phyloP scores from a whole-genome alignment of 2,113 vertebrate species.

The Halichoerus grypus region DNA sequence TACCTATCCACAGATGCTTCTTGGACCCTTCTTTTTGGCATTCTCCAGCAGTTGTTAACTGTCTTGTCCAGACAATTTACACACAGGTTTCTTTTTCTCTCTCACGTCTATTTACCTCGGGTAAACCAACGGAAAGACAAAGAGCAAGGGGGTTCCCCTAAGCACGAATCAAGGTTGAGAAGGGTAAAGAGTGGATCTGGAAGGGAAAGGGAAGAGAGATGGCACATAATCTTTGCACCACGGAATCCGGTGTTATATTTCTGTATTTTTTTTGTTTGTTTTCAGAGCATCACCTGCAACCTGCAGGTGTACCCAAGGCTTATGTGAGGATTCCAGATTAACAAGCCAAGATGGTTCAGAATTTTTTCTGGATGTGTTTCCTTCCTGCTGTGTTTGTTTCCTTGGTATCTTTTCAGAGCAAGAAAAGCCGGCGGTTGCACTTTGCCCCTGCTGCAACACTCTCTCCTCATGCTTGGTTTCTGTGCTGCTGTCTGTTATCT shows the following conservation, averaged over 20 bases:
- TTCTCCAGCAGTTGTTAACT: background rate
- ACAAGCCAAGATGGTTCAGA: background rate
- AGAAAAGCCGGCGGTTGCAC: conserved; percentile 23
- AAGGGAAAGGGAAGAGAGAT: background rate
- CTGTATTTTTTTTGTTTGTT: background rate
- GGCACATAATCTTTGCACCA: background rate
- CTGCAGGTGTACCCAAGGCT: background rate
- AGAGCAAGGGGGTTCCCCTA: background rate
- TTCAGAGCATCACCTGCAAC: background rate
- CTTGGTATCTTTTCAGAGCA: conserved; percentile 38
- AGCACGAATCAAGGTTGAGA: conserved; percentile 12
- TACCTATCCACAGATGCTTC: background rate
- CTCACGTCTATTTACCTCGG: background rate
- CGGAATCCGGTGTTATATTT: conserved; percentile 33
- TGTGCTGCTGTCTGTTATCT: conserved; percentile 34
- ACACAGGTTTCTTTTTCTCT: background rate
- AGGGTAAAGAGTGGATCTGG: background rate
- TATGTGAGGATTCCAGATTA: conserved; percentile 41
- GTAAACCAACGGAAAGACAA: background rate
- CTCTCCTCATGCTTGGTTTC: background rate
- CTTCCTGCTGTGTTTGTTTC: conserved; percentile 27
- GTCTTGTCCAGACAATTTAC: background rate
- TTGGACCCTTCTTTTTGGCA: background rate
- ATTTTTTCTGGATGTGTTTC: background rate
- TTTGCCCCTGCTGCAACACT: background rate